Evolutionary conservation across 2,888 invertebrate species (phyloP), one percentile per base, ranked within the genome.

Genomic region (Polyommatus iphigenia): DNA sequence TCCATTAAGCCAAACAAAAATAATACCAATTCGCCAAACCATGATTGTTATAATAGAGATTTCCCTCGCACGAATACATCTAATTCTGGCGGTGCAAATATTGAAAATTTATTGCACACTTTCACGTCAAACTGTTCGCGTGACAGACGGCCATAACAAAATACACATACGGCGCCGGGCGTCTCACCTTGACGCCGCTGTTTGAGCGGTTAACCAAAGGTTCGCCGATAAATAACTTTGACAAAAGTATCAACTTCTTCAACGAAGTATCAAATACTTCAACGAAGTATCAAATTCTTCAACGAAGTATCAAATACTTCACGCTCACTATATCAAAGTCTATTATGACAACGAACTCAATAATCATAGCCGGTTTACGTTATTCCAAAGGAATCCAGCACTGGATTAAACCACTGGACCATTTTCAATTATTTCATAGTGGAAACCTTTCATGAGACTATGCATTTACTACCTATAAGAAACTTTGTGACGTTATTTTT

Each of bases 121-220:
- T 75, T 75, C 75, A 75, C 75, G 50, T 54, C 24, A 75, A 50
- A 75, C 50, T 81, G 79, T 32, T 78, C 80, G 83, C 85, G 83
- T 85, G 85, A 79, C 78, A 78, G 79, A 18, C 71, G 8, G 57
- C 72, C 77, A 79, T 84, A 84, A 81, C 79, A 77, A 54, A 71
- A 54, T 20, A 71, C 71, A 71, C 36, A 54, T 41, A 36, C 76
- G 76, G 80, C 81, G 80, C 76, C 78, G 78, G 82, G 79, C 82
- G 80, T 72, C 79, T 83, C 83, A 82, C 83, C 84, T 84, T 83
- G 84, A 83, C 81, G 81, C 78, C 71, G 46, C 75, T 67, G 24
- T 15, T 67, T 67, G 67, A 67, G 67, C 29, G 67, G 67, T 67
- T 67, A 67, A 32, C 67, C 67, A 29, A 32, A 29, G 62, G 62